Evolutionary conservation across 2,113 vertebrate genomes (phyloP).

Genomic region (Saguinus midas): DNA sequence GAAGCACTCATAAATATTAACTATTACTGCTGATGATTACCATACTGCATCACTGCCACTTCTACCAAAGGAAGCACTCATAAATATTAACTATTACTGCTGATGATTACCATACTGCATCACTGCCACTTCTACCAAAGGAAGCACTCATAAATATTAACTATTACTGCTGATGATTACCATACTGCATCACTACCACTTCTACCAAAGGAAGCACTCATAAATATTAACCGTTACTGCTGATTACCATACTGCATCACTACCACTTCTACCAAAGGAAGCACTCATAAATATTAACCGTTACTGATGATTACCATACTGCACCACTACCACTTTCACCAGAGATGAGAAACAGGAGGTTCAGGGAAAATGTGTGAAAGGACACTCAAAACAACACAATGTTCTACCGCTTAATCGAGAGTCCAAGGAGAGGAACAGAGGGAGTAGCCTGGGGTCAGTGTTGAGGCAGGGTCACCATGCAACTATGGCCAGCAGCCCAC

Average conservation of each 20-base stretch:
- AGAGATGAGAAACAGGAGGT: too few species aligned
- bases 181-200: not conserved
- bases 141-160: not conserved
- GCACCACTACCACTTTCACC: not conserved
- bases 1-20: too few species aligned
- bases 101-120: not conserved
- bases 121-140: not conserved
- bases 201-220: not conserved
- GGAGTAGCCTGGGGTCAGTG: rapidly evolving
- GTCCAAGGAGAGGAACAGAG: not conserved
- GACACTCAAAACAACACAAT: not conserved
- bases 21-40: too few species aligned
- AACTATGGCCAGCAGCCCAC: not conserved
- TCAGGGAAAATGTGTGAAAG: not conserved
- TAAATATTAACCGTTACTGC: too few species aligned
- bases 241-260: not conserved
- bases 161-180: not conserved
- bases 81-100: not conserved
- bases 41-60: too few species aligned
- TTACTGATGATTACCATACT: not conserved
- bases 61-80: not conserved
- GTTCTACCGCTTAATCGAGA: not conserved
- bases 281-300: not conserved
- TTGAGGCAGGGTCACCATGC: not conserved
- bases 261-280: not conserved